Conservation (phyloP, 2,797 vertebrate species). For the Pristis pectinata region DNA sequence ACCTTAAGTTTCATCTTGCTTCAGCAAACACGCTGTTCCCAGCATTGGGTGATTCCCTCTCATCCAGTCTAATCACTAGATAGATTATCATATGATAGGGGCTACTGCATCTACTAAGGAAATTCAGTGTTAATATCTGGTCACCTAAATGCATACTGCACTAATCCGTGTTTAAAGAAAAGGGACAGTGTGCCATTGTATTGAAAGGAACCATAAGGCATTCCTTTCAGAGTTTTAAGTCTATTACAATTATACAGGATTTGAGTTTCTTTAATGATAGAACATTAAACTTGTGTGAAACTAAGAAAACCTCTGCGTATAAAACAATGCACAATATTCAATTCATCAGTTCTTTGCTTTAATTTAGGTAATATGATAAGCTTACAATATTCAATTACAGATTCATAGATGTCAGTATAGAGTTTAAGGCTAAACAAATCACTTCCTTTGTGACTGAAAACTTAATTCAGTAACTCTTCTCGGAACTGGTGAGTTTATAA, state of each 20-base stretch:
- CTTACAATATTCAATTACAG: not conserved
- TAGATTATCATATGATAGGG: not conserved
- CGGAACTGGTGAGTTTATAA: not conserved
- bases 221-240: not conserved
- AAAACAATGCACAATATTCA: slow-evolving; percentile 14
- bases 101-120: not conserved
- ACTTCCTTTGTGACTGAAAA: not conserved
- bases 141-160: not conserved
- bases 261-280: slow-evolving; percentile 16
- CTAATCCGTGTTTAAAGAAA: not conserved
- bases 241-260: not conserved
- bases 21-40: not conserved
- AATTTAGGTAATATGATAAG: not conserved
- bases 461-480: not conserved
- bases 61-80: not conserved
- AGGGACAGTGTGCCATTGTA: not conserved
- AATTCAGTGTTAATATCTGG: not conserved
- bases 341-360: slow-evolving; percentile 1
- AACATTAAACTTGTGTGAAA: slow-evolving; percentile 19
- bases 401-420: not conserved
- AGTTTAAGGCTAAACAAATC: slow-evolving; percentile 9
- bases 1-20: not conserved
- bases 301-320: not conserved
- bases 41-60: not conserved
- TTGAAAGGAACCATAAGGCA: not conserved